Base-by-base conservation (phyloP, 2,888 invertebrate species). In the Drosophila mimica region DNA sequence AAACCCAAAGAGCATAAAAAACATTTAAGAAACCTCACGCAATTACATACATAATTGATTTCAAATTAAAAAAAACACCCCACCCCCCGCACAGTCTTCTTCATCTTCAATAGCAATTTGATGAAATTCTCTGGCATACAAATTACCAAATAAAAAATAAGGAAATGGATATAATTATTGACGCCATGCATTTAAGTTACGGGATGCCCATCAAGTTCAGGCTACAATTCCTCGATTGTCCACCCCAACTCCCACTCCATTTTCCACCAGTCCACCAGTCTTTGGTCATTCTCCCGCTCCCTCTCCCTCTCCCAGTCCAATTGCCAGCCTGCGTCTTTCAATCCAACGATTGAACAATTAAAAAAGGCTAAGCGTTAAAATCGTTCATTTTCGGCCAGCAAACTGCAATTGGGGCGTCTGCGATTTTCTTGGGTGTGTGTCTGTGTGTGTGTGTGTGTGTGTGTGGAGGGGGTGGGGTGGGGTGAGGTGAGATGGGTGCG, bases 311-410 rank as follows among this genome's bases (percentile, higher is more conserved):
- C 40, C 20, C 5, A 20, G 13, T 20, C 20, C 46, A 7, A 46
- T 46, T 46, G 46, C n/a, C 25, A n/a, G n/a, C 20, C 36, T 17
- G n/a, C 54, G 28, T 33, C 56, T 20, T 43, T 40, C 59, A 62
- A 54, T 51, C 56, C 38, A 51, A 60, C 73, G 54, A 61, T 76
- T 65, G 77, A 58, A 90, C 87, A 87, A 89, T 87, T 90, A 90
- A 87, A 87, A 87, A 89, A 90, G 82, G 85, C 89, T 82, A 82
- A 83, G 88, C 88, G 78, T 82, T 87, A 81, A 90, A 90, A 90
- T 85, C 85, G 82, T 89, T 88, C 85, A 82, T 81, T 86, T 84
- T 71, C 59, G 71, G 67, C 74, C 71, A 90, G 78, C 81, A 74
- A 88, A 77, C 67, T 79, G 78, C 81, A 81, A 79, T 78, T 76